Base-by-base conservation (phyloP, 2,113 vertebrate species). In the Nematolebias whitei region DNA sequence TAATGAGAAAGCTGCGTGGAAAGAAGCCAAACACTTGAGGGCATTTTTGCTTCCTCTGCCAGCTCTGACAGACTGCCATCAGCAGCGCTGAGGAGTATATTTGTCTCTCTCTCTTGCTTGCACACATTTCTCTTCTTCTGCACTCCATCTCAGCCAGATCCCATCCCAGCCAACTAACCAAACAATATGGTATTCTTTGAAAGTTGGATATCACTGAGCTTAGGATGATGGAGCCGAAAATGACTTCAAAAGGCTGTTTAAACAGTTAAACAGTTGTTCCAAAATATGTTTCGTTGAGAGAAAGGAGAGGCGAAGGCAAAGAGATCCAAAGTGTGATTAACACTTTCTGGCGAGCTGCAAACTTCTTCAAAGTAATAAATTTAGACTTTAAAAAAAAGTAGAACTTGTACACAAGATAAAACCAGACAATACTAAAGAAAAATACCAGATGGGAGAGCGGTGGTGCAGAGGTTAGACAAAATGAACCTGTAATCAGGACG, bases 181-280 rank as follows among this genome's bases (percentile, higher is more conserved):
- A 89, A 89, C 89, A 90, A 87, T 89, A 85, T 89, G 85, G 68
- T 83, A 84, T 87, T 88, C 82, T 87, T 73, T 86, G 82, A 80
- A 79, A 87, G 67, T 76, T 81, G 78, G 72, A 87, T 66, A 81
- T 78, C 70, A 69, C 61, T 26, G 66, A 81, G 84, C 68, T 74
- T 86, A 86, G 85, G 80, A 76, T 75, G 80, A 89, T 85, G 71
- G 85, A 57, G 71, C 81, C 75, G 78, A 85, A 76, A 85, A 82
- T 63, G 68, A 85, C 83, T 83, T 86, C 86, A 88, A 84, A 83
- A 18, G 19, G 41, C 40, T 2, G 69, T 84, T 83, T 79, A 51
- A 83, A 88, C 70, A 51, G 61, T 52, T 39, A 74, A 72, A 74
- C 74, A 74, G 65, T 2, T 45, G 65, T 76, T 58, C 79, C 79